These are phyloP conservation scores for Apus apus DNA, from an alignment of 2,113 vertebrate species.

Conservation along the genomic window DNA sequence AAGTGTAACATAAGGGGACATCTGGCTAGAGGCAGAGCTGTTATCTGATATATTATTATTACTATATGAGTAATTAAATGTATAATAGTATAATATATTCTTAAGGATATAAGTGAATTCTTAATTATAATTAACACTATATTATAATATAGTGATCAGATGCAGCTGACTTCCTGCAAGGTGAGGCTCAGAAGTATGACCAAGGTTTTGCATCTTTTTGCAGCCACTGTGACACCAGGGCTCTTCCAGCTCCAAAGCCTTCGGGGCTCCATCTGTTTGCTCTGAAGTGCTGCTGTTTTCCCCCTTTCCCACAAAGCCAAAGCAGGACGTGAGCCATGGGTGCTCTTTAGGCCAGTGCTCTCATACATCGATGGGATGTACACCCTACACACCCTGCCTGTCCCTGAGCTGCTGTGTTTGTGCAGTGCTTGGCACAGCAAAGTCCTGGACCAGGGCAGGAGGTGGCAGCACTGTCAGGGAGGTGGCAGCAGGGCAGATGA, in stretches of 20 bases:
- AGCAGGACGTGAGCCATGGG: not conserved
- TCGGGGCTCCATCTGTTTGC: not conserved
- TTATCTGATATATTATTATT: not conserved
- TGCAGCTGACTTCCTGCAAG: not conserved
- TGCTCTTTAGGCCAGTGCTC: not conserved
- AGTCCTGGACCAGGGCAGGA: not conserved
- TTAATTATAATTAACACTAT: no score
- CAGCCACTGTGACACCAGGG: not conserved
- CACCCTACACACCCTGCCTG: fast-evolving
- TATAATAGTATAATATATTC: no score
- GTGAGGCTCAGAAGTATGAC: not conserved
- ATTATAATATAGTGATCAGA: not conserved
- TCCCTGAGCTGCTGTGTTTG: fast-evolving
- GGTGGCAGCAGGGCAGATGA: not conserved
- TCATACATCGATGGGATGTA: not conserved
- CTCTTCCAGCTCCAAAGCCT: not conserved
- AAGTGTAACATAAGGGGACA: not conserved
- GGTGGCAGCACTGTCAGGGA: not conserved
- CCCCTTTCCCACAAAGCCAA: not conserved
- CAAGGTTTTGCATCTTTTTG: not conserved
- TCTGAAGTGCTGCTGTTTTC: not conserved
- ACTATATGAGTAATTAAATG: no score
- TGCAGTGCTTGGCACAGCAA: not conserved
- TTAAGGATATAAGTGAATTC: no score
- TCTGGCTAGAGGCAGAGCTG: not conserved